Base-by-base conservation (phyloP, 2,888 invertebrate species). In the Dolichomitus sp. region DNA sequence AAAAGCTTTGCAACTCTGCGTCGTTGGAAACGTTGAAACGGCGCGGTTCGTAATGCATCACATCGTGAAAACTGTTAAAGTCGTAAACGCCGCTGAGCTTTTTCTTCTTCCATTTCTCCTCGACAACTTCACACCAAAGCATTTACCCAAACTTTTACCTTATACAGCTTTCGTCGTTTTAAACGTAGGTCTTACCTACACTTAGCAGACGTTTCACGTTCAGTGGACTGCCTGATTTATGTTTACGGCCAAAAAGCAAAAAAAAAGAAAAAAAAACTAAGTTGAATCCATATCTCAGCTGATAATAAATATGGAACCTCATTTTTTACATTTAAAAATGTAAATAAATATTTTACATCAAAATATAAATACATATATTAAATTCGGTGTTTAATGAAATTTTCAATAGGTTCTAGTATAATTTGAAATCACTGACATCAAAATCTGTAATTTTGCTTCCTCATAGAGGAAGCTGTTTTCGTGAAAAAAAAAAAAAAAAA, bases 111-210 rank as follows among this genome's bases (percentile, higher is more conserved):
- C 57, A 5, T 80, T 50, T 59, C 72, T n/a, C n/a, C 61, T 59
- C 48, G 52, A 45, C 19, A 48, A 74, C 61, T 70, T 59, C 73
- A 65, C 72, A 42, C 70, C 61, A 66, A 77, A 82, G 65, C 78
- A 65, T 84, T 83, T 74, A 70, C 73, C 68, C 61, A 69, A 84
- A 84, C 78, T 84, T 84, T 80, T 66, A 63, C 70, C 19, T 69
- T 48, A 27, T 66, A 42, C 23, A 23, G 12, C 42, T 68, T 30
- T 59, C 57, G 48, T 37, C 50, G 33, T 6, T 40, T 40, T 74
- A 4, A 30, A 17, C 42, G 45, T 61, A 50, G 17, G 75, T 70
- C 70, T 70, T 57, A 12, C 54, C 23, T 23, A 14, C 54, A 14
- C 27, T 27, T 27, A 23, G 27, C 23, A 27, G 54, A 54, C 27